Conservation (phyloP, 2,113 vertebrate genomes). For the Saccopteryx bilineata region DNA sequence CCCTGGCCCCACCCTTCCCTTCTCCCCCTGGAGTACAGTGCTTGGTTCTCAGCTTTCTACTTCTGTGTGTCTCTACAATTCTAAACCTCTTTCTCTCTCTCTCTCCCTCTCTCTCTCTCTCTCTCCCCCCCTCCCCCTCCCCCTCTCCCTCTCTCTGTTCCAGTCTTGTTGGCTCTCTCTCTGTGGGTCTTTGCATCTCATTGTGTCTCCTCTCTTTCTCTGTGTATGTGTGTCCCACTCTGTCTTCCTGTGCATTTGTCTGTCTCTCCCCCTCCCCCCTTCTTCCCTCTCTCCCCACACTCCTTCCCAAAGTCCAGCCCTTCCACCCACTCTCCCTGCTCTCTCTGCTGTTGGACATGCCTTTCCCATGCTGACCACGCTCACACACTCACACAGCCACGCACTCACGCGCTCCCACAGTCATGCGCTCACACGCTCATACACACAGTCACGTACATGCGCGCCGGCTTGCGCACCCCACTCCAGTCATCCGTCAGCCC, state of each 20-base stretch:
- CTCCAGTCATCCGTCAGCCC: background rate
- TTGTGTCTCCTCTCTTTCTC: background rate
- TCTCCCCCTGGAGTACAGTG: background rate
- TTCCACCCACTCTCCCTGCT: background rate
- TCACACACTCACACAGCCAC: background rate
- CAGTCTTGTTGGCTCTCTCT: too few relatives aligned
- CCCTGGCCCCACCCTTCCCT: background rate
- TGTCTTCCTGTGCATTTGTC: background rate
- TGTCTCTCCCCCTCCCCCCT: background rate
- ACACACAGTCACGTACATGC: background rate
- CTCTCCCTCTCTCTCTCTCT: background rate
- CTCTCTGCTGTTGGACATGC: rapidly evolving
- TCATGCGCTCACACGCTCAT: too few relatives aligned
- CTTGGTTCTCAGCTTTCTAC: background rate
- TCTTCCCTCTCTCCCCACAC: too few relatives aligned
- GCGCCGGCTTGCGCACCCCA: background rate
- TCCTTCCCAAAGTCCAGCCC: rapidly evolving
- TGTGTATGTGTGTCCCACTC: background rate
- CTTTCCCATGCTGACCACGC: background rate
- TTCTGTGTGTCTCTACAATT: background rate
- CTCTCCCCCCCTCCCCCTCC: rapidly evolving
- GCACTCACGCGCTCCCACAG: background rate
- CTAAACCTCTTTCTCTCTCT: background rate
- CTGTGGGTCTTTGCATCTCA: background rate
- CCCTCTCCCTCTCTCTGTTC: background rate